Evolutionary conservation across 92 coral and sea anemone species (phyloP).

Genomic region (Parazoanthus atlanticus): DNA sequence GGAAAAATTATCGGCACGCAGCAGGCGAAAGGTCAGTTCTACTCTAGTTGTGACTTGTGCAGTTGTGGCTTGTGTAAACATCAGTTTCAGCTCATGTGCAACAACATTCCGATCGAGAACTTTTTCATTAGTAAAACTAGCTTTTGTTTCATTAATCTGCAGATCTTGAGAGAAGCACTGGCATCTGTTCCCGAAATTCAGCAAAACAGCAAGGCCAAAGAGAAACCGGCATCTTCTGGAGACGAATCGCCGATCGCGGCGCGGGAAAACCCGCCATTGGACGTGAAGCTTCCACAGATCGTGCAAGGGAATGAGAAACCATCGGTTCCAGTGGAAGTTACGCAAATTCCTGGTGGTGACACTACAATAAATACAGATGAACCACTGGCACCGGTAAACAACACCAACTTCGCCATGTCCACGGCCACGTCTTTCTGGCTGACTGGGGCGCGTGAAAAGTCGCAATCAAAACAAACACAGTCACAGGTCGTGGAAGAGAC

Average conservation of each 20-base stretch:
- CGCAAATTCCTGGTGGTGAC: neutral
- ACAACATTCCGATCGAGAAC: conserved; percentile 12
- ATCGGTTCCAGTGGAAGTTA: conserved; percentile 6
- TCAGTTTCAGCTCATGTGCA: conserved; percentile 32
- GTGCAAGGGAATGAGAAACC: conserved; percentile 4
- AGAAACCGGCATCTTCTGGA: conserved; percentile 7
- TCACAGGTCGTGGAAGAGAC: neutral
- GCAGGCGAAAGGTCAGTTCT: conserved; percentile 25
- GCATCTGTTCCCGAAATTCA: conserved; percentile 6
- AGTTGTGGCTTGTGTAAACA: conserved; percentile 12
- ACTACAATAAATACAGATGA: neutral
- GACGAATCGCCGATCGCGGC: conserved; percentile 11
- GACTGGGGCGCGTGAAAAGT: neutral
- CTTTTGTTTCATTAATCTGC: conserved; percentile 11
- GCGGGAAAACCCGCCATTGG: conserved; percentile 9
- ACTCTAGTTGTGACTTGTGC: conserved; percentile 15
- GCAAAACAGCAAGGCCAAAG: conserved; percentile 5
- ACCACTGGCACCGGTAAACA: conserved; percentile 2
- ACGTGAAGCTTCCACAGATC: neutral
- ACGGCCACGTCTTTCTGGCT: neutral
- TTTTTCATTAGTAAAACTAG: conserved; percentile 19
- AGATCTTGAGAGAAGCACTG: conserved; percentile 16
- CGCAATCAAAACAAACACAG: conserved; percentile 8
- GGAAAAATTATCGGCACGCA: neutral
- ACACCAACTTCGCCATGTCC: conserved; percentile 1